These are phyloP conservation scores for Oenanthe melanoleuca DNA, from an alignment of 2,113 vertebrate species.

Conservation along the genomic window DNA sequence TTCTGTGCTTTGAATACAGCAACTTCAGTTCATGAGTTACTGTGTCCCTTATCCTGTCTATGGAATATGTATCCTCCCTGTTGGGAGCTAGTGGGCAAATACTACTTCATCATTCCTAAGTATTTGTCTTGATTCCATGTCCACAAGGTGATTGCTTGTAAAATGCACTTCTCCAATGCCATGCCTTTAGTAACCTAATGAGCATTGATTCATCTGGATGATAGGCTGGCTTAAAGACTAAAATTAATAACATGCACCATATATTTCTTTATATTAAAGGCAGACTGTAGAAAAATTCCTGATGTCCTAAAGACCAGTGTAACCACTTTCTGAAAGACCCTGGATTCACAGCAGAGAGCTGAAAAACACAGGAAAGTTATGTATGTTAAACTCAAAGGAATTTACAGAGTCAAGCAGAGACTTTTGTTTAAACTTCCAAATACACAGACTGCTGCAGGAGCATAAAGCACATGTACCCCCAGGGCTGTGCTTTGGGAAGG, in stretches of 20 bases:
- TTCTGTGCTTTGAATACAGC: background rate
- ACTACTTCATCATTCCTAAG: background rate
- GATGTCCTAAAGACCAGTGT: background rate
- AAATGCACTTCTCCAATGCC: background rate
- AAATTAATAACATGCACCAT: background rate
- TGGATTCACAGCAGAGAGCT: background rate
- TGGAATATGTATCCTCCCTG: background rate
- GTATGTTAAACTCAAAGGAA: background rate
- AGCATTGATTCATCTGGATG: background rate
- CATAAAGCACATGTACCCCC: fast-evolving
- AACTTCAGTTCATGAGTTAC: background rate
- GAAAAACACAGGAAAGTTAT: background rate
- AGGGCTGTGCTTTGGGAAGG: background rate
- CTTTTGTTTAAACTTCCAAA: background rate
- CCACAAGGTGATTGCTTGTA: background rate
- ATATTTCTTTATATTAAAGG: background rate
- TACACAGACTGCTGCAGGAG: background rate
- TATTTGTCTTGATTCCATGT: background rate
- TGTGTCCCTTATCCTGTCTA: background rate
- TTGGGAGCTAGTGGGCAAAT: background rate
- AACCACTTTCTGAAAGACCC: background rate
- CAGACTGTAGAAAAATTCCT: background rate
- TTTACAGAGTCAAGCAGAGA: background rate
- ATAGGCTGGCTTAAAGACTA: background rate
- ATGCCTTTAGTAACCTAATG: background rate